phyloP scores from a whole-genome alignment of 2,797 vertebrate species.

The Xenops minutus region DNA sequence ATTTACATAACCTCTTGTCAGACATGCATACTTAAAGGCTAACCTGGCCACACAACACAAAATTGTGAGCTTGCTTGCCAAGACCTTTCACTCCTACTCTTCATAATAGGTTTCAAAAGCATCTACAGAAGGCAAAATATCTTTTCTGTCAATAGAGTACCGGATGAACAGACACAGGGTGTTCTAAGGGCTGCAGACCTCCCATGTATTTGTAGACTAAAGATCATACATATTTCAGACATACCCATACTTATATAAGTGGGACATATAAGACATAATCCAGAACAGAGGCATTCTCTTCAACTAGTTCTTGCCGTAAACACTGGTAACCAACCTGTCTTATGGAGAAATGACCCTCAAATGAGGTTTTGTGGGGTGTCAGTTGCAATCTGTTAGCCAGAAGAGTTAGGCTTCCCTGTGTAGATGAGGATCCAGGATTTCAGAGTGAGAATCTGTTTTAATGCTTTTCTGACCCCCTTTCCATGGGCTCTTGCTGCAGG shows the following conservation, averaged over 20 bases:
- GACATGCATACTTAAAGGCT: constrained; percentile 15
- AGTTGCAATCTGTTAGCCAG: background rate
- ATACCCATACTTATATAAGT: background rate
- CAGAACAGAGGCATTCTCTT: background rate
- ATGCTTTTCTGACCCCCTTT: background rate
- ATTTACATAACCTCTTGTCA: constrained; percentile 46
- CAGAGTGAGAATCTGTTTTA: background rate
- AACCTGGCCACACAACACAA: constrained; percentile 23
- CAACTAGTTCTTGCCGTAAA: background rate
- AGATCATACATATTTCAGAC: background rate
- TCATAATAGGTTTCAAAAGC: background rate
- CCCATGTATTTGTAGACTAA: background rate
- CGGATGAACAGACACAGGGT: background rate
- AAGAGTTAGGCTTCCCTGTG: background rate
- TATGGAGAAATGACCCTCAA: background rate
- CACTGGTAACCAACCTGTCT: background rate
- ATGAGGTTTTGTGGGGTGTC: background rate
- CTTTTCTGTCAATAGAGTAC: background rate
- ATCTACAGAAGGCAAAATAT: background rate
- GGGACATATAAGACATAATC: background rate
- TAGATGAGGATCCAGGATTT: background rate
- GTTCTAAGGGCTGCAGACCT: background rate
- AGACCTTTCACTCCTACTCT: background rate
- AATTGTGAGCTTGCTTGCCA: background rate
- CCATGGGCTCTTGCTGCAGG: background rate